Evolutionary conservation across 2,797 vertebrate species (phyloP).

Genomic region (Orestias chungarensis): DNA sequence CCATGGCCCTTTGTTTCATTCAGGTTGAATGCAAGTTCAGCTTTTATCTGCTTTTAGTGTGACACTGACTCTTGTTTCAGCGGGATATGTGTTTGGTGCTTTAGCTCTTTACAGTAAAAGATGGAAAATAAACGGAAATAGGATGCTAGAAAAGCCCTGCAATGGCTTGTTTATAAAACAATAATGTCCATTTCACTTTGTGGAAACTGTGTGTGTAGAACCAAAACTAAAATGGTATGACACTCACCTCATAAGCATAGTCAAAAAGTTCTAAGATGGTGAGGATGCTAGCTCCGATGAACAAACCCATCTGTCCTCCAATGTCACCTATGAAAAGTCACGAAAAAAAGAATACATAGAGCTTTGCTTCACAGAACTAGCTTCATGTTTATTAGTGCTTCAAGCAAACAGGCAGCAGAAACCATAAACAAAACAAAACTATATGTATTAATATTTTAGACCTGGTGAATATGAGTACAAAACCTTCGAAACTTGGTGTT

Average conservation of each 20-base stretch:
- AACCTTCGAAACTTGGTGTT: not conserved
- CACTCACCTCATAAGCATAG: conserved; percentile 92
- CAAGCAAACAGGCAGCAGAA: not conserved
- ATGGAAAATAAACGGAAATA: not conserved
- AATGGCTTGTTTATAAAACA: not conserved
- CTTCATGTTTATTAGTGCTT: not conserved
- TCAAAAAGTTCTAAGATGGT: conserved; percentile 98
- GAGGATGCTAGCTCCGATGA: conserved; percentile 97
- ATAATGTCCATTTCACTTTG: not conserved
- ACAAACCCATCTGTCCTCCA: conserved; percentile 96
- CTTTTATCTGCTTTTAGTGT: conserved; percentile 34
- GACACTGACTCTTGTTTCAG: conserved; percentile 30
- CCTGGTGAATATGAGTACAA: not conserved
- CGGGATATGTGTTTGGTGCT: conserved; percentile 1
- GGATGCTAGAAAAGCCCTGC: not conserved
- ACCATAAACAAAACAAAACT: not conserved
- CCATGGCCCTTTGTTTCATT: conserved; percentile 30
- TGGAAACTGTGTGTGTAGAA: not conserved
- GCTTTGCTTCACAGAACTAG: not conserved
- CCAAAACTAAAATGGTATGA: not conserved
- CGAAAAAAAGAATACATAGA: not conserved
- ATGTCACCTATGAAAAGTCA: conserved; percentile 86
- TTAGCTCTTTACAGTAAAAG: conserved; percentile 2
- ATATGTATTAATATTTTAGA: not conserved
- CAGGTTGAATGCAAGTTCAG: conserved; percentile 19